phyloP scores from a whole-genome alignment of 2,113 vertebrate genomes.

The Lepidothrix coronata region DNA sequence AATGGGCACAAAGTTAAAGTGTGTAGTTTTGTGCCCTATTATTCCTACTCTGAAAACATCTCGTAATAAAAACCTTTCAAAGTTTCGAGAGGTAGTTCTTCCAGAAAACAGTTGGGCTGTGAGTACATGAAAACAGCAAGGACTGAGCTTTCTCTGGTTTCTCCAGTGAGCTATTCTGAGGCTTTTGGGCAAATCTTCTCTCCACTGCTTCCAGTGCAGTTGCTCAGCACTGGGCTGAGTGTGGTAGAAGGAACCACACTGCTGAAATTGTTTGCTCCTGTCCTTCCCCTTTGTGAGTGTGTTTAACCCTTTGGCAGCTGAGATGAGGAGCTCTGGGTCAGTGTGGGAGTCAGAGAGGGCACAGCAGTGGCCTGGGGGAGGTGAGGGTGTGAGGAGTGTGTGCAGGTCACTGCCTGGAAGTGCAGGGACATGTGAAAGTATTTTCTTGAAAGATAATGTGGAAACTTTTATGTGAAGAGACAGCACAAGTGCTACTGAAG shows the following conservation, averaged over 20 bases:
- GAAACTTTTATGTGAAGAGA: not conserved
- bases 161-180: not conserved
- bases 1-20: not conserved
- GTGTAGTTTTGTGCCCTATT: not conserved
- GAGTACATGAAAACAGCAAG: not conserved
- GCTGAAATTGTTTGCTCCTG: not conserved
- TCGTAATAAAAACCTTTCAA: not conserved
- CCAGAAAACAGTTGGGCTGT: not conserved
- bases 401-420: not conserved
- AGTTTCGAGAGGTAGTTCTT: not conserved
- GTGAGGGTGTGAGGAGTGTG: accelerated
- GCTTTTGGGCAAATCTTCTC: not conserved
- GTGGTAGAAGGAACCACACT: accelerated
- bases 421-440: not conserved
- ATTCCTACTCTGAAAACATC: not conserved
- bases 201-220: not conserved
- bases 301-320: not conserved
- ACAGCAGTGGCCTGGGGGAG: not conserved
- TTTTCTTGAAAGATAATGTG: not conserved
- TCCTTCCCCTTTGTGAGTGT: not conserved
- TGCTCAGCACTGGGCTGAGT: not conserved
- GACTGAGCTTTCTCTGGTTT: not conserved
- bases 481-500: not conserved
- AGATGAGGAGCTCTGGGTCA: not conserved
- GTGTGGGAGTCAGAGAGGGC: no score